These are phyloP conservation scores for Drosophila fungiperda DNA, from an alignment of 2,888 invertebrate species.

Conservation along the genomic window DNA sequence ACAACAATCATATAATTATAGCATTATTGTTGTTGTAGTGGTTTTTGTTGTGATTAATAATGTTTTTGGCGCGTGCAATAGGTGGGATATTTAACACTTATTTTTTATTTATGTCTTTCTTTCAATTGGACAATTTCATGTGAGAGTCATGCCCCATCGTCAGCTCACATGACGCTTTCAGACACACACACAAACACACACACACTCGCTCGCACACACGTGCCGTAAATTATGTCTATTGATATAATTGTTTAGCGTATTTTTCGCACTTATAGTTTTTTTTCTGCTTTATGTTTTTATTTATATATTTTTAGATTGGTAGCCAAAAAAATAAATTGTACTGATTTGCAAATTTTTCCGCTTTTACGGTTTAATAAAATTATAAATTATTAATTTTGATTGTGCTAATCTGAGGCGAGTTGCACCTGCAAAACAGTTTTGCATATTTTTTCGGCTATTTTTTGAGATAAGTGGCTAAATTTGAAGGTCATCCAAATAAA, in stretches of 20 bases:
- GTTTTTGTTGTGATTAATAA: constrained; percentile 14
- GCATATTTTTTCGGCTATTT: constrained; percentile 28
- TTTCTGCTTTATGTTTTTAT: constrained; percentile 13
- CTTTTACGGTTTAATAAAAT: constrained; percentile 38
- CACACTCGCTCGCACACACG: constrained; percentile 6
- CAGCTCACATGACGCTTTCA: constrained; percentile 57
- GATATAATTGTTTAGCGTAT: constrained; percentile 49
- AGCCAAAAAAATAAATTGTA: background rate
- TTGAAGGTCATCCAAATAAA: constrained; percentile 44
- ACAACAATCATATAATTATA: constrained; percentile 27
- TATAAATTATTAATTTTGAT: constrained; percentile 50
- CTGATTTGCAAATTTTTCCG: constrained; percentile 50
- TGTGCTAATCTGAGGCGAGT: constrained; percentile 36
- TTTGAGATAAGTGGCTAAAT: constrained; percentile 19
- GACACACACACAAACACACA: constrained; percentile 15
- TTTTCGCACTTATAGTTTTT: constrained; percentile 3
- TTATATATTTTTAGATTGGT: constrained; percentile 38
- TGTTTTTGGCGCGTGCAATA: constrained; percentile 49
- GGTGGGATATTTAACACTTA: constrained; percentile 41
- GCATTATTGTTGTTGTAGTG: constrained; percentile 6
- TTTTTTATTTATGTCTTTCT: background rate
- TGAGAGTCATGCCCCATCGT: constrained; percentile 29
- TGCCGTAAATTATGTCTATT: constrained; percentile 46
- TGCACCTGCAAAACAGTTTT: constrained; percentile 49
- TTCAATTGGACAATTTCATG: constrained; percentile 43